Evolutionary conservation across 2,113 vertebrate genomes (phyloP).

Genomic region (Oostethus manadensis): DNA sequence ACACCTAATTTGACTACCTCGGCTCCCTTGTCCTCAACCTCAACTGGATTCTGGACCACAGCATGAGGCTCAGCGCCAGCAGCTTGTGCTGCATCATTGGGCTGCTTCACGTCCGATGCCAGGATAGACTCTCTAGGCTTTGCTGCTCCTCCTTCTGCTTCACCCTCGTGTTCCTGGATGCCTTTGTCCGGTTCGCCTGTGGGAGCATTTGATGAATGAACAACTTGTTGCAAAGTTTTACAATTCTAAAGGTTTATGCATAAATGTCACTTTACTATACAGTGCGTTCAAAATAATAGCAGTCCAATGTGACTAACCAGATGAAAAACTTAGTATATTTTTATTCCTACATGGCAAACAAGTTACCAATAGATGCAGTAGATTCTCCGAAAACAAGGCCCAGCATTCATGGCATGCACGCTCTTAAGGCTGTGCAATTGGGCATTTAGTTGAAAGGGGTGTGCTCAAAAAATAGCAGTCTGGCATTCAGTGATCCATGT

Average conservation of each 20-base stretch:
- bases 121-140: slow-evolving; percentile 45
- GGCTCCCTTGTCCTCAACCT: slow-evolving; percentile 5
- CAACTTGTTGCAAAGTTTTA: not conserved
- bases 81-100: slow-evolving; percentile 22
- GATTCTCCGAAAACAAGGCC: too few relatives aligned
- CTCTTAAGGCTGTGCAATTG: too few relatives aligned
- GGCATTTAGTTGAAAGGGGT: too few relatives aligned
- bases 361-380: too few relatives aligned
- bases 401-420: too few relatives aligned
- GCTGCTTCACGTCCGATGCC: slow-evolving; percentile 25
- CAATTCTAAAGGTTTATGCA: not conserved
- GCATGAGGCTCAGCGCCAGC: slow-evolving; percentile 19
- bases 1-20: slow-evolving; percentile 22
- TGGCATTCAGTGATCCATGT: too few relatives aligned
- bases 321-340: too few relatives aligned
- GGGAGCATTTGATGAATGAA: slow-evolving; percentile 14
- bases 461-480: too few relatives aligned
- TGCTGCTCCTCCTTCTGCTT: slow-evolving; percentile 48
- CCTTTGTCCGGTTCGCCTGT: slow-evolving; percentile 54
- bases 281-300: too few relatives aligned
- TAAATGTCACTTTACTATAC: too few relatives aligned
- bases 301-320: too few relatives aligned
- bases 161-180: slow-evolving; percentile 34
- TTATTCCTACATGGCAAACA: too few relatives aligned
- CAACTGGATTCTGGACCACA: slow-evolving; percentile 30